Evolutionary conservation across 2,113 vertebrate genomes (phyloP).

Genomic region (Oostethus manadensis): DNA sequence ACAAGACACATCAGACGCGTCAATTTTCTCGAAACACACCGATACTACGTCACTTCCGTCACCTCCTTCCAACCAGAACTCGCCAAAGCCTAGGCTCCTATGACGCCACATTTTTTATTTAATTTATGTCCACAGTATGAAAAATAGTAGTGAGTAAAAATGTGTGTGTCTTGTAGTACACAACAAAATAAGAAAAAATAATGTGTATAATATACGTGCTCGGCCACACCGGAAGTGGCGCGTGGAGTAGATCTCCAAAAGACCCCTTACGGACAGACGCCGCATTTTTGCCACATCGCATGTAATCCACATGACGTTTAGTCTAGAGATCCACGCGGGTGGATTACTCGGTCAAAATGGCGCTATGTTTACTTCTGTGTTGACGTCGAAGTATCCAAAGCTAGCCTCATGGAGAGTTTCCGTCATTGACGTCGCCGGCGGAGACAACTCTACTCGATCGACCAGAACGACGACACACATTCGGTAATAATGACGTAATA

Average conservation of each 20-base stretch:
- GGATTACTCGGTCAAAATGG: constrained; percentile 60
- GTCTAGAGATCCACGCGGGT: neutral
- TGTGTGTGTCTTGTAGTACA: neutral
- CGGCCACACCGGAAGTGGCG: constrained; percentile 16
- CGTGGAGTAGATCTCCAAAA: constrained; percentile 23
- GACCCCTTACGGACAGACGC: neutral
- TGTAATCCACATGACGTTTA: constrained; percentile 18
- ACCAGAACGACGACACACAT: neutral
- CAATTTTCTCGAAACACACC: too few species aligned
- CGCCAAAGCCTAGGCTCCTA: neutral
- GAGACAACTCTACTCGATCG: constrained; percentile 8
- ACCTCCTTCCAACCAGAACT: constrained; percentile 39
- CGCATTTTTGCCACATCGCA: neutral
- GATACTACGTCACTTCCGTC: too few species aligned
- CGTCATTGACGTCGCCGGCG: neutral
- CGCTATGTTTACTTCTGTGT: constrained; percentile 63
- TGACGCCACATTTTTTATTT: neutral
- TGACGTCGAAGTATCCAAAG: constrained; percentile 29
- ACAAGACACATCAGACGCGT: too few species aligned
- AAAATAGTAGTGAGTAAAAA: neutral
- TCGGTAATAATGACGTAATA: constrained; percentile 23
- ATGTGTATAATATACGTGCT: too few species aligned
- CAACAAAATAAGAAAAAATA: too few species aligned
- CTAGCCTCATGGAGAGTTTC: constrained; percentile 30
- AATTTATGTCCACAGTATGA: neutral